Percentiles rank a stretch among this genome's conserved stretches.
These are phyloP conservation scores for Centropus bengalensis DNA, from an alignment of 2,113 vertebrate genomes.

Conservation along the genomic window DNA sequence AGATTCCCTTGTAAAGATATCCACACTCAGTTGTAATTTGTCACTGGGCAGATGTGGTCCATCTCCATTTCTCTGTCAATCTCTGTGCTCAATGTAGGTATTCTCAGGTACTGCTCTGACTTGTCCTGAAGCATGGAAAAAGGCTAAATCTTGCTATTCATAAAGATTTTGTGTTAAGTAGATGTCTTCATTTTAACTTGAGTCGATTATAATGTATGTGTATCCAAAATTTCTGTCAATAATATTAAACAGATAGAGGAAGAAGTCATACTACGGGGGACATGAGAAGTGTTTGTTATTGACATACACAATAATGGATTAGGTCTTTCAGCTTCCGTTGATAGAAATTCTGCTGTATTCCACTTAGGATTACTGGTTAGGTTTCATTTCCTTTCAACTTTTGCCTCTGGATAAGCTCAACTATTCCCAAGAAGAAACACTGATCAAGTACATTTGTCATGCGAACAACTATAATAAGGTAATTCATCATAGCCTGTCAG, in stretches of 20 bases:
- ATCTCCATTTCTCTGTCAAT: background rate
- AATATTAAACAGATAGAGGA: slow-evolving; percentile 31
- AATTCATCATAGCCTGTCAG: slow-evolving; percentile 84
- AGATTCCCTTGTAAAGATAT: background rate
- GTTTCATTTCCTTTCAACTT: slow-evolving; percentile 78
- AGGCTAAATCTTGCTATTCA: background rate
- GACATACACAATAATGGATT: slow-evolving; percentile 66
- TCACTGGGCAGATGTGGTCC: background rate
- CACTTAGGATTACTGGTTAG: slow-evolving; percentile 68
- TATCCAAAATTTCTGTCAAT: background rate
- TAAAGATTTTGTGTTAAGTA: background rate
- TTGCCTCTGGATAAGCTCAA: slow-evolving; percentile 80
- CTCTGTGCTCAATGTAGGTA: background rate
- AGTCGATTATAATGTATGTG: background rate
- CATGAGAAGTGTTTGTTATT: slow-evolving; percentile 11
- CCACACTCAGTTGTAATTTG: background rate
- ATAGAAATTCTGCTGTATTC: slow-evolving; percentile 70
- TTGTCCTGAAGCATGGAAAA: background rate
- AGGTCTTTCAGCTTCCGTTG: slow-evolving; percentile 42
- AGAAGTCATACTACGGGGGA: background rate
- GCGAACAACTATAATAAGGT: slow-evolving; percentile 79
- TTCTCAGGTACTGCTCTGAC: background rate
- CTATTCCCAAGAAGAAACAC: slow-evolving; percentile 80
- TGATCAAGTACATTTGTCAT: slow-evolving; percentile 84
- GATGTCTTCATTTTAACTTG: background rate